Conservation (phyloP, 2,113 vertebrate species). For the Melozone crissalis region DNA sequence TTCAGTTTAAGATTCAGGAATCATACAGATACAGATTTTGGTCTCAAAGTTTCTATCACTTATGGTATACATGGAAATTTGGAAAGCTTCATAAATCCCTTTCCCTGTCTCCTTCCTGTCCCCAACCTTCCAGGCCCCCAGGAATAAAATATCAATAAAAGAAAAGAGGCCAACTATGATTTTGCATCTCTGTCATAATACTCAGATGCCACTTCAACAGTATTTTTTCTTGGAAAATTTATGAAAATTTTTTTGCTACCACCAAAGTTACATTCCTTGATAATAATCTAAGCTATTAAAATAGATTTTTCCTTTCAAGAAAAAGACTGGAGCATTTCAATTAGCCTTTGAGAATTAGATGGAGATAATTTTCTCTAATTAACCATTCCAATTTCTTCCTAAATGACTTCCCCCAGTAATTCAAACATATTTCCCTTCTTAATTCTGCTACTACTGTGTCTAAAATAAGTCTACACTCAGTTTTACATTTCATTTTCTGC, state of each 20-base stretch:
- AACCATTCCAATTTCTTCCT: conserved; percentile 40
- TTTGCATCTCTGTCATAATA: background rate
- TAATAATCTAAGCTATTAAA: conserved; percentile 23
- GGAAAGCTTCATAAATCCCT: background rate
- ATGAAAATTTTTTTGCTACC: background rate
- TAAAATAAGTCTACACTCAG: background rate
- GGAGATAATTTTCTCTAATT: conserved; percentile 59
- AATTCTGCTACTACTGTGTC: conserved; percentile 15
- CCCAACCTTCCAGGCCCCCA: background rate
- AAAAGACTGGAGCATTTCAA: conserved; percentile 50
- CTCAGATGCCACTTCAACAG: background rate
- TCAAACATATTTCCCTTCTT: conserved; percentile 24
- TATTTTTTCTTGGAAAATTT: background rate
- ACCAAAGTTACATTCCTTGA: background rate
- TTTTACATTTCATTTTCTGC: conserved; percentile 12
- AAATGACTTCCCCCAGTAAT: conserved; percentile 32
- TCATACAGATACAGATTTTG: background rate
- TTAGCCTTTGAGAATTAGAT: conserved; percentile 38
- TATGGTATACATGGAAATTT: background rate
- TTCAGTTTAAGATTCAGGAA: background rate
- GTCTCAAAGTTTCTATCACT: background rate
- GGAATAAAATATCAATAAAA: background rate
- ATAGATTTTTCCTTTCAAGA: background rate
- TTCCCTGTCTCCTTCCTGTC: background rate
- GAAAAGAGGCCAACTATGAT: background rate